Conservation (phyloP, 2,113 vertebrate species). For the Struthidea cinerea region DNA sequence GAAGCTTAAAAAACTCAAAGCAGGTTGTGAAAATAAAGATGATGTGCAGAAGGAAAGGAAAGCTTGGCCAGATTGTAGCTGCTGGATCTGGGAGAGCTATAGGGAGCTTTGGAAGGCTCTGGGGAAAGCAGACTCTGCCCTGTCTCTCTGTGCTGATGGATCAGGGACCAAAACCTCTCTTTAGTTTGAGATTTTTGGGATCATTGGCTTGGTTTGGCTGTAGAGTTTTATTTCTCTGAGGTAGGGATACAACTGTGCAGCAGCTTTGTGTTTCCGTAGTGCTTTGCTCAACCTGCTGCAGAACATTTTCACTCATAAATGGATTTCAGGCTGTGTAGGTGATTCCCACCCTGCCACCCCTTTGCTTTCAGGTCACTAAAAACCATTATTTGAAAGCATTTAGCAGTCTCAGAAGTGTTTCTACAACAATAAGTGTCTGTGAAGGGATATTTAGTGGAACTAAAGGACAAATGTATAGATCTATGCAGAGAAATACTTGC, state of each 20-base stretch:
- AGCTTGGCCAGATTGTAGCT: background rate
- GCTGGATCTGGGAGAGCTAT: background rate
- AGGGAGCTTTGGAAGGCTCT: background rate
- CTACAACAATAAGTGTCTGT: background rate
- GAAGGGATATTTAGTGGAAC: background rate
- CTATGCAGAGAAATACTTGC: background rate
- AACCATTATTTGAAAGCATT: background rate
- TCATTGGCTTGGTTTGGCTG: background rate
- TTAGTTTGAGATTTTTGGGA: background rate
- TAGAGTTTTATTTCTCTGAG: background rate
- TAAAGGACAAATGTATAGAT: background rate
- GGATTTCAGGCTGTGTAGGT: background rate
- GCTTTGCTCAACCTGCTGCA: background rate
- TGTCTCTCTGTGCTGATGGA: accelerated
- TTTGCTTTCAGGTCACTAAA: background rate
- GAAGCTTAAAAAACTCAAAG: background rate
- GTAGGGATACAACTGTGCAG: background rate
- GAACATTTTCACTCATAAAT: accelerated
- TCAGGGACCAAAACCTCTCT: background rate
- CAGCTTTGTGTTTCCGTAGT: background rate
- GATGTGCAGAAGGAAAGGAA: background rate
- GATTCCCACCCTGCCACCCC: background rate
- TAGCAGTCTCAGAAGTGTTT: background rate
- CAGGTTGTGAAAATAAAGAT: background rate
- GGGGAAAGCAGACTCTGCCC: background rate